These are phyloP conservation scores for Sparus aurata DNA, from an alignment of 2,797 vertebrate species.

Conservation along the genomic window DNA sequence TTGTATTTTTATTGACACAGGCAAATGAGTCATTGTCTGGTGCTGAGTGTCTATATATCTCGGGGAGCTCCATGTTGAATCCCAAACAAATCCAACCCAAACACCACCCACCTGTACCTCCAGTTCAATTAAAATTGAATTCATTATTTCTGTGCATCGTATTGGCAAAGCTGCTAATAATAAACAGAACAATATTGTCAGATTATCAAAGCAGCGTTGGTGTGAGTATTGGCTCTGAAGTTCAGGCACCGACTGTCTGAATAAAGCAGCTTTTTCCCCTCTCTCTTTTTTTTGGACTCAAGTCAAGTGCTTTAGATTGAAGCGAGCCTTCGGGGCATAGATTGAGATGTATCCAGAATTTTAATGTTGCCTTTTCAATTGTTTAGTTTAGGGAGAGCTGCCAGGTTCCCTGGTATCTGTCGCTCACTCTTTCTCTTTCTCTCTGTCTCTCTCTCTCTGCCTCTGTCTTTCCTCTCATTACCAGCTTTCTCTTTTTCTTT, in stretches of 20 bases:
- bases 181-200: slow-evolving; percentile 64
- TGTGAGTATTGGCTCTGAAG: slow-evolving; percentile 56
- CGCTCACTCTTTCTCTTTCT: slow-evolving; percentile 14
- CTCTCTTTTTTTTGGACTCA: slow-evolving; percentile 53
- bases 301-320: slow-evolving; percentile 76
- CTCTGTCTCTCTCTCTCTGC: background rate
- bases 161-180: slow-evolving; percentile 56
- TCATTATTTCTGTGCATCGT: slow-evolving; percentile 48
- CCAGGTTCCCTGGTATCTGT: slow-evolving; percentile 50
- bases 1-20: slow-evolving; percentile 19
- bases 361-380: slow-evolving; percentile 71
- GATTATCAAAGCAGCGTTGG: slow-evolving; percentile 61
- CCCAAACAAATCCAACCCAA: slow-evolving; percentile 58
- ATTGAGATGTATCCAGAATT: slow-evolving; percentile 78
- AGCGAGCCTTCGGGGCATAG: slow-evolving; percentile 65
- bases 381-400: slow-evolving; percentile 66
- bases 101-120: slow-evolving; percentile 59
- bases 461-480: slow-evolving; percentile 24
- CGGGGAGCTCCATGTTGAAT: slow-evolving; percentile 35
- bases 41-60: slow-evolving; percentile 26
- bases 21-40: slow-evolving; percentile 47
- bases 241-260: slow-evolving; percentile 55
- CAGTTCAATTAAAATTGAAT: slow-evolving; percentile 52
- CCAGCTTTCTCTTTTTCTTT: slow-evolving; percentile 31
- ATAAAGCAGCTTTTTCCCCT: slow-evolving; percentile 40